A percentile compares a stretch with the other conserved stretches of the same genome.
Evolutionary conservation across 2,888 invertebrate genomes (phyloP).

Genomic region (Drosophila kambysellisi): DNA sequence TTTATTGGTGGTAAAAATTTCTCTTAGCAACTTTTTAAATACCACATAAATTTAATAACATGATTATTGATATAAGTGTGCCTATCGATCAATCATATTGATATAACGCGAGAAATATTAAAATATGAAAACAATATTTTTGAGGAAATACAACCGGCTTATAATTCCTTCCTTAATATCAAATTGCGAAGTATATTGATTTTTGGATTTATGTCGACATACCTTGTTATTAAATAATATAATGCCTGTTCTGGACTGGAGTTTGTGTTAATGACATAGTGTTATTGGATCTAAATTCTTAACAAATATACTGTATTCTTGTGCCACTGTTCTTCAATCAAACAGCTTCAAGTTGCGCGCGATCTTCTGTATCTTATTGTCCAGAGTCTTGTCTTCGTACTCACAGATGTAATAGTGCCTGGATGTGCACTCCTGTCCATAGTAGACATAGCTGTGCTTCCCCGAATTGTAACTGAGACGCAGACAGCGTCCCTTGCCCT

Average conservation of each 20-base stretch:
- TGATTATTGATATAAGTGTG: neutral
- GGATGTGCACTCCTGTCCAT: constrained; percentile 90
- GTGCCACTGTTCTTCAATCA: constrained; percentile 30
- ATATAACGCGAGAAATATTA: neutral
- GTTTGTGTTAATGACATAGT: neutral
- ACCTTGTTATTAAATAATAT: neutral
- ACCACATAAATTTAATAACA: neutral
- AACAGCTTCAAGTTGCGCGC: constrained; percentile 83
- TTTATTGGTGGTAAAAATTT: neutral
- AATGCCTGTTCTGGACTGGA: neutral
- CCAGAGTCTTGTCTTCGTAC: constrained; percentile 87
- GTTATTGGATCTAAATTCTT: constrained; percentile 2
- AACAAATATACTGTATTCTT: neutral
- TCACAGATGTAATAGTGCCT: constrained; percentile 91
- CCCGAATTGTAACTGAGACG: constrained; percentile 88
- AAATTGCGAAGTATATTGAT: neutral
- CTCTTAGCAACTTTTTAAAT: neutral
- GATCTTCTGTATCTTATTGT: constrained; percentile 88
- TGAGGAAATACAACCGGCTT: neutral
- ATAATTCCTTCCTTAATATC: neutral
- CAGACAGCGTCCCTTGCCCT: constrained; percentile 90
- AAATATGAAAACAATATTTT: neutral
- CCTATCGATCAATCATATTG: neutral
- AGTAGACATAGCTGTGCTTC: constrained; percentile 88
- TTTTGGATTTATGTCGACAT: neutral